Percentiles rank a stretch among this genome's conserved stretches.
Conservation (phyloP, 2,888 invertebrate genomes). For the Apamea anceps region DNA sequence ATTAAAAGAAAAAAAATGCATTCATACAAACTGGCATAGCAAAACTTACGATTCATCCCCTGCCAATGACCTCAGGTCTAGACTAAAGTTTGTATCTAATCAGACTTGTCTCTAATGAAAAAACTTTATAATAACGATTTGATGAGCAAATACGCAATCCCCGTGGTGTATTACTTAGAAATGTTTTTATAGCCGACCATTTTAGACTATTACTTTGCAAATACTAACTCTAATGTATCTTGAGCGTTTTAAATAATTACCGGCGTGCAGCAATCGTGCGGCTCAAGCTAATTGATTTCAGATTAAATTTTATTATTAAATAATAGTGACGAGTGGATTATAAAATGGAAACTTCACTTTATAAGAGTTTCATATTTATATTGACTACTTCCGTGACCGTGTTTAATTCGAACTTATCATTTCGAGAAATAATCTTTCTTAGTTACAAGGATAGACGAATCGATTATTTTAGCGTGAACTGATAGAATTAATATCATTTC, state of each 20-base stretch:
- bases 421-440: slow-evolving; percentile 47
- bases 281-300: slow-evolving; percentile 79
- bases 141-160: slow-evolving; percentile 80
- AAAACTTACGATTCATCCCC: slow-evolving; percentile 88
- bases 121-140: slow-evolving; percentile 80
- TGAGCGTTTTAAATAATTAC: slow-evolving; percentile 79
- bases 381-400: slow-evolving; percentile 69
- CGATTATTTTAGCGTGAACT: slow-evolving; percentile 79
- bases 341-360: slow-evolving; percentile 56
- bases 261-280: slow-evolving; percentile 76
- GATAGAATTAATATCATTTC: slow-evolving; percentile 76
- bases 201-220: slow-evolving; percentile 81
- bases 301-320: slow-evolving; percentile 75
- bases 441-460: slow-evolving; percentile 60
- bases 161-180: slow-evolving; percentile 70
- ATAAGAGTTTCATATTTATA: slow-evolving; percentile 57
- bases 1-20: slow-evolving; percentile 81
- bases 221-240: slow-evolving; percentile 76
- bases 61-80: slow-evolving; percentile 87
- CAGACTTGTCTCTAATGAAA: slow-evolving; percentile 75
- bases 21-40: slow-evolving; percentile 75
- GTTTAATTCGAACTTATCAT: slow-evolving; percentile 56
- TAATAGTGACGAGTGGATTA: slow-evolving; percentile 67
- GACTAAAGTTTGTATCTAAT: slow-evolving; percentile 76
- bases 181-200: slow-evolving; percentile 79